Evolutionary conservation across 2,797 vertebrate species (phyloP).

Genomic region (Sebastes paucispinis): DNA sequence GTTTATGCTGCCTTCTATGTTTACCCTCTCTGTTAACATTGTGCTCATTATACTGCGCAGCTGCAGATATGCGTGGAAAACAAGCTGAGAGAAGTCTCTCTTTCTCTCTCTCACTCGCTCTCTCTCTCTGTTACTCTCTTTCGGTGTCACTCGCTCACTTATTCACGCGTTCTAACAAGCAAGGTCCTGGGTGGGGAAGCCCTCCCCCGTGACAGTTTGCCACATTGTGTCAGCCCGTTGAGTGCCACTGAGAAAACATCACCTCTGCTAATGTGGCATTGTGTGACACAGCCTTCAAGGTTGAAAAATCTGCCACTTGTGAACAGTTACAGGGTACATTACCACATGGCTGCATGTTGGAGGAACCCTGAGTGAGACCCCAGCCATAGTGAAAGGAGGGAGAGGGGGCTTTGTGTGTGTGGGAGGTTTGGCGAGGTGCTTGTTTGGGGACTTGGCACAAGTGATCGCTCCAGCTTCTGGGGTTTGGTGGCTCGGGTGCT

Average conservation of each 20-base stretch:
- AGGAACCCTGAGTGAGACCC: conserved; percentile 12
- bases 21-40: conserved; percentile 66
- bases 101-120: conserved; percentile 9
- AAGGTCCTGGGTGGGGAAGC: conserved; percentile 37
- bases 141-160: conserved; percentile 38
- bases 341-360: conserved; percentile 15
- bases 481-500: conserved; percentile 61
- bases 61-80: conserved; percentile 53
- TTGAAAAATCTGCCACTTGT: conserved; percentile 53
- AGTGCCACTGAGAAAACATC: conserved; percentile 60
- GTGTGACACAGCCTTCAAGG: conserved; percentile 45
- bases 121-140: neutral
- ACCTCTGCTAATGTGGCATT: conserved; percentile 60
- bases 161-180: conserved; percentile 45
- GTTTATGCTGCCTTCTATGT: conserved; percentile 58
- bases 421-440: conserved; percentile 18
- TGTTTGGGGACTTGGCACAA: conserved; percentile 57
- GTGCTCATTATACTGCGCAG: conserved; percentile 63
- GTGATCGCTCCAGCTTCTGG: conserved; percentile 34
- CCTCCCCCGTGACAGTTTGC: conserved; percentile 66
- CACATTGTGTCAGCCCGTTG: conserved; percentile 61
- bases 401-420: conserved; percentile 11
- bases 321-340: conserved; percentile 46
- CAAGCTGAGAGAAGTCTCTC: conserved; percentile 40
- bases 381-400: neutral